Conservation (phyloP, 2,888 invertebrate genomes). For the Drosophila neonasuta region DNA sequence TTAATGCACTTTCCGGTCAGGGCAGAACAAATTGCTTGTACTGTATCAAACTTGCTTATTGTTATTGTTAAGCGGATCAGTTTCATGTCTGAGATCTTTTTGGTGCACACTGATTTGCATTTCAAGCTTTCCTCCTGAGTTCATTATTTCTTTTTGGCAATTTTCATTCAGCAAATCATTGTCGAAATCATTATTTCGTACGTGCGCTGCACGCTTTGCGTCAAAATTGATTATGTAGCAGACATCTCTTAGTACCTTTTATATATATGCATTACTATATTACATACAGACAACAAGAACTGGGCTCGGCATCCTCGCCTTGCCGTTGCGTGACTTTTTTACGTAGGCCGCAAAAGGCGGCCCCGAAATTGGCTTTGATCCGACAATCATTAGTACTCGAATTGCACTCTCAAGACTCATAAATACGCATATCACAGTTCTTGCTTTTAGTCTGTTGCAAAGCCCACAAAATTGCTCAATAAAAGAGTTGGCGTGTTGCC, state of each 20-base stretch:
- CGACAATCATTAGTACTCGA: conserved; percentile 60
- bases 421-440: conserved; percentile 15
- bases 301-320: conserved; percentile 35
- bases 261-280: not conserved
- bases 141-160: conserved; percentile 52
- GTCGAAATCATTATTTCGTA: conserved; percentile 55
- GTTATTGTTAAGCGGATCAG: conserved; percentile 65
- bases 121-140: conserved; percentile 20
- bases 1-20: conserved; percentile 65
- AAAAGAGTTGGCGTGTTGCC: conserved; percentile 52
- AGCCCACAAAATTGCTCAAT: conserved; percentile 65
- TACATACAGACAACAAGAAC: conserved; percentile 20
- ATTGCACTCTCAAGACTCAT: conserved; percentile 41
- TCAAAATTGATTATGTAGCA: conserved; percentile 36
- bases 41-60: conserved; percentile 10
- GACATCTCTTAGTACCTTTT: conserved; percentile 1
- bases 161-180: conserved; percentile 42
- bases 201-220: conserved; percentile 65
- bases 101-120: conserved; percentile 59
- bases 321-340: conserved; percentile 63
- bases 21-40: conserved; percentile 28
- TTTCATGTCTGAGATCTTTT: conserved; percentile 32
- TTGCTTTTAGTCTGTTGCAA: not conserved
- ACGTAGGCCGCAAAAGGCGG: conserved; percentile 50
- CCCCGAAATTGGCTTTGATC: conserved; percentile 62